Evolutionary conservation across 2,797 vertebrate genomes (phyloP), one percentile per base, ranked within the genome.

Genomic region (Streptopelia turtur): DNA sequence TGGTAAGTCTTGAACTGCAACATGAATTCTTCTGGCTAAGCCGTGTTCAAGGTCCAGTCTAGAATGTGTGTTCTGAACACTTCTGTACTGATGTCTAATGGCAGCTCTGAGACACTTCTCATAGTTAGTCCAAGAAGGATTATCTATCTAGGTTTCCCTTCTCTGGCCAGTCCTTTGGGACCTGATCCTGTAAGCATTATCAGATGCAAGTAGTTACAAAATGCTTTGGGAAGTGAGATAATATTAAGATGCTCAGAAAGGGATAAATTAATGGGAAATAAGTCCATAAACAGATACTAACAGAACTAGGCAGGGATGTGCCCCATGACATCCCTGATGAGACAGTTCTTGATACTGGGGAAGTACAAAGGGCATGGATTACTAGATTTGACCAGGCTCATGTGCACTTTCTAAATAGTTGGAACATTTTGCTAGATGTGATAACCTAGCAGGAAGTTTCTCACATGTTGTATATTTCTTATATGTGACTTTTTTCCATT

Each of bases 151-250:
- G 43, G 43, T 70, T 81, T 95, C 65, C 31, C 61, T 83, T 81
- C 0, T 0, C 57, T 78, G 69, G 21, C 23, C 79, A 71, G 60
- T 86, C 87, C 60, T 81, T 30, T 95, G 83, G 83, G 94, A 92
- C 57, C 65, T 57, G 55, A 87, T 87, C 66, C 18, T 83, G 43
- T 61, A 83, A 74, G 35, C 12, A 66, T 49, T 89, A 35, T 83
- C 65, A 66, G 56, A 43, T 33, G 12, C 69, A 83, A 90, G 56
- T 30, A 88, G 88, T 83, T 70, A 35, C 60, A 77, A 94, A 76
- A 77, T 69, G 69, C 63, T 90, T 65, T 47, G 53, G 76, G 71
- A 95, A 86, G 83, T 50, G 76, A 93, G 83, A 91, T 64, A 57
- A 59, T 85, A 72, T 28, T 72, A 31, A 31, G 83, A 79, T 83